phyloP scores from a whole-genome alignment of 1,140 invertebrate species.

The Drosophila insularis region DNA sequence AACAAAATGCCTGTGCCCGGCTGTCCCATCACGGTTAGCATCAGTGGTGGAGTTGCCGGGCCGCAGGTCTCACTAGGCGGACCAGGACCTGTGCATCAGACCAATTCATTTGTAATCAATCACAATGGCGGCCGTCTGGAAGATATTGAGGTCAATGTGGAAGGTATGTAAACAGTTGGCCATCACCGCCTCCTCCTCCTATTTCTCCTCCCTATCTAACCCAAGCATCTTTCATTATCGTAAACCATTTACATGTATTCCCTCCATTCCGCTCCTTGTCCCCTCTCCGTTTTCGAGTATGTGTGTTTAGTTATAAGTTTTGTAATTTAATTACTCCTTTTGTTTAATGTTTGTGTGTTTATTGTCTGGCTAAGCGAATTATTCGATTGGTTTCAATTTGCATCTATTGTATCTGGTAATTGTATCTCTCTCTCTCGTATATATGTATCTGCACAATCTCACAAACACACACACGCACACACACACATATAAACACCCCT shows the following conservation, averaged over 20 bases:
- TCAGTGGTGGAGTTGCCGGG: constrained; percentile 88
- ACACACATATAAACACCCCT: constrained; percentile 33
- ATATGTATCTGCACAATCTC: constrained; percentile 47
- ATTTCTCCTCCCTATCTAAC: neutral
- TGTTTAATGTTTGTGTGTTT: constrained; percentile 60
- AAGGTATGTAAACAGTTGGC: constrained; percentile 87
- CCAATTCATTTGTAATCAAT: constrained; percentile 86
- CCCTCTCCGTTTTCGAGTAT: constrained; percentile 41
- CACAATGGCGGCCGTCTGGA: constrained; percentile 92
- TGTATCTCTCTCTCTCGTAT: constrained; percentile 29
- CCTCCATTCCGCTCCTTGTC: neutral
- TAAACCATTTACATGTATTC: neutral
- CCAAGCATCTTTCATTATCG: neutral
- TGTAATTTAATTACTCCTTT: constrained; percentile 73
- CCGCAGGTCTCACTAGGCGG: constrained; percentile 88
- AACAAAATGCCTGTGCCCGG: constrained; percentile 94
- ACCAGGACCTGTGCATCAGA: constrained; percentile 86
- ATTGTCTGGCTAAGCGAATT: constrained; percentile 40
- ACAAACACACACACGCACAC: constrained; percentile 19
- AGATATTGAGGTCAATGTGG: constrained; percentile 96
- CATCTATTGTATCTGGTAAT: constrained; percentile 49
- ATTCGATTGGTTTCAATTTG: constrained; percentile 51
- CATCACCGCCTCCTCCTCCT: neutral
- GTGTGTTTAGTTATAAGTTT: constrained; percentile 58
- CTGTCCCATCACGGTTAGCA: constrained; percentile 90